Evolutionary conservation across 2,797 vertebrate species (phyloP), one percentile per base, ranked within the genome.

Genomic region (Semaprochilodus insignis): DNA sequence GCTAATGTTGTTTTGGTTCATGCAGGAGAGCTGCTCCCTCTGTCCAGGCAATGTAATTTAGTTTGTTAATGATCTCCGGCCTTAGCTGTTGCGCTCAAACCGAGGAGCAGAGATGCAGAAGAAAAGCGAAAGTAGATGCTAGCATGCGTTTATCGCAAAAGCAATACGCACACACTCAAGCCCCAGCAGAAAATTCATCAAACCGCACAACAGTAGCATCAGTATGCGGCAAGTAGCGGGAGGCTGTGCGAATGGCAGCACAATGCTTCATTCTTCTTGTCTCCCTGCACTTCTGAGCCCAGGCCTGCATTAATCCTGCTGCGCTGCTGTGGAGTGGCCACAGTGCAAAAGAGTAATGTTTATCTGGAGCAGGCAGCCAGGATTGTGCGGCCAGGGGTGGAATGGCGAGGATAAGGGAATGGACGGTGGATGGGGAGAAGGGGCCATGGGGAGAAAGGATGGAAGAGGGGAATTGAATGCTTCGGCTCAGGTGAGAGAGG

Each of bases 281-380:
- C 69, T 70, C 40, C 23, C 62, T 74, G 67, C 63, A 62, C 72
- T 40, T 70, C 52, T 27, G 51, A 88, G 74, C 81, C 48, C 54
- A 74, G 82, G 89, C 89, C 66, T 21, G 84, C 90, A 93, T 92
- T 92, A 94, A 92, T 91, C 90, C 82, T 73, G 31, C 44, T 25
- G 62, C 81, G 31, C 89, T 90, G 87, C 88, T 86, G 80, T 73
- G 62, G 88, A 91, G 92, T 89, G 91, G 88, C 77, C 57, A 40
- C 48, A 14, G 23, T 10, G 77, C 57, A 54, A 79, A 71, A 84
- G 86, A 76, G 86, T 90, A 87, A 65, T 83, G 86, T 93, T 94
- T 94, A 95, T 95, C 94, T 92, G 88, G 4, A 84, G 74, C 57
- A 66, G 57, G 91, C 83, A 88, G 85, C 77, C 86, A 25, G 13